Conservation (phyloP, 2,113 vertebrate genomes). For the Saguinus midas region DNA sequence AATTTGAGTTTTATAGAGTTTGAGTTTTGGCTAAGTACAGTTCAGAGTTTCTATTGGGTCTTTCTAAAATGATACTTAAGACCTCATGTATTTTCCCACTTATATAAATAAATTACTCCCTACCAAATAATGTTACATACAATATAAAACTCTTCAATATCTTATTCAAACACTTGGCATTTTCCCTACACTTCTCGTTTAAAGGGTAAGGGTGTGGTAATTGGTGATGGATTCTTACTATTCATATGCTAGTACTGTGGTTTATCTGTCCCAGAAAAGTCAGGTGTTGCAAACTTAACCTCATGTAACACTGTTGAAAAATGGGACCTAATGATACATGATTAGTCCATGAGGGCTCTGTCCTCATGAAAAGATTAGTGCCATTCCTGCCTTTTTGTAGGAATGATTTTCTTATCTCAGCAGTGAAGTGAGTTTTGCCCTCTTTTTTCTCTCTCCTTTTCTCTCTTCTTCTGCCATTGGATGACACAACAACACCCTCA, state of each 20-base stretch:
- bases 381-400: background rate
- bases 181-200: background rate
- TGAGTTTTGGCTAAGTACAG: background rate
- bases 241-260: background rate
- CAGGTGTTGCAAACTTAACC: background rate
- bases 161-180: background rate
- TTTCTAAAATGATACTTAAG: background rate
- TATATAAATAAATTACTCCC: background rate
- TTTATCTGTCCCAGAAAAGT: background rate
- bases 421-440: background rate
- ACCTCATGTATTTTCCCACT: background rate
- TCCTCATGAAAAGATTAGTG: background rate
- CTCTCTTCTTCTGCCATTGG: background rate
- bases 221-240: background rate
- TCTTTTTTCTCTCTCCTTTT: background rate
- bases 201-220: background rate
- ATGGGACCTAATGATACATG: background rate
- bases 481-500: background rate
- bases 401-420: background rate
- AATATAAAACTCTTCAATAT: background rate
- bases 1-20: background rate
- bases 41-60: background rate
- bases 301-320: background rate
- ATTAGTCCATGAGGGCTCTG: background rate
- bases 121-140: background rate